Evolutionary conservation across 2,888 invertebrate species (phyloP).

Genomic region (Andrena bicolor): DNA sequence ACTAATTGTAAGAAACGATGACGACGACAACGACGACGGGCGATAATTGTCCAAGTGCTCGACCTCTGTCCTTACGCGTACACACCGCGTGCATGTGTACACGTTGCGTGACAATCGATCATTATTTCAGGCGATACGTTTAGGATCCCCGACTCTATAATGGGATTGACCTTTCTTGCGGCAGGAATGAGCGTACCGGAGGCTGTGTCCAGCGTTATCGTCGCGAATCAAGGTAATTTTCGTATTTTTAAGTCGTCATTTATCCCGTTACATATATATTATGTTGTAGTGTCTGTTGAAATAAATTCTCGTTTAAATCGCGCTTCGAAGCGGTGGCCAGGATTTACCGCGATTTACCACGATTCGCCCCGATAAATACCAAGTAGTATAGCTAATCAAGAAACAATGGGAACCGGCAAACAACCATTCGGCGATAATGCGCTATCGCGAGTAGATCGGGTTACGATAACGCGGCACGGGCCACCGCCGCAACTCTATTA

Average conservation of each 20-base stretch:
- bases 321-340: not conserved
- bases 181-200: constrained; percentile 95
- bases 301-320: not conserved
- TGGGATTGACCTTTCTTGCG: constrained; percentile 93
- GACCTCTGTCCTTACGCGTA: not conserved
- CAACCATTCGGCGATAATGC: constrained; percentile 36
- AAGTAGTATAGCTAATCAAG: not conserved
- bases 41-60: no score
- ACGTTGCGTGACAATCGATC: constrained; percentile 41
- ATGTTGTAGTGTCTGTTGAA: not conserved
- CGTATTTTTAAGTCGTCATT: constrained; percentile 6
- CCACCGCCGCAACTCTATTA: constrained; percentile 14
- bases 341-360: not conserved
- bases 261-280: not conserved
- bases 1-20: no score
- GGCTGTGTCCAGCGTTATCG: constrained; percentile 93
- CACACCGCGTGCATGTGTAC: not conserved
- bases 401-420: constrained; percentile 15
- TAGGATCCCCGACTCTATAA: constrained; percentile 93
- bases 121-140: constrained; percentile 90
- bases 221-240: constrained; percentile 90
- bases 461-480: constrained; percentile 18
- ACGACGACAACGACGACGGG: no score
- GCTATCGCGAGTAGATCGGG: constrained; percentile 13
- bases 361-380: not conserved